Evolutionary conservation across 2,888 invertebrate species (phyloP), one percentile per base, ranked within the genome.

Genomic region (Tipula lateralis): DNA sequence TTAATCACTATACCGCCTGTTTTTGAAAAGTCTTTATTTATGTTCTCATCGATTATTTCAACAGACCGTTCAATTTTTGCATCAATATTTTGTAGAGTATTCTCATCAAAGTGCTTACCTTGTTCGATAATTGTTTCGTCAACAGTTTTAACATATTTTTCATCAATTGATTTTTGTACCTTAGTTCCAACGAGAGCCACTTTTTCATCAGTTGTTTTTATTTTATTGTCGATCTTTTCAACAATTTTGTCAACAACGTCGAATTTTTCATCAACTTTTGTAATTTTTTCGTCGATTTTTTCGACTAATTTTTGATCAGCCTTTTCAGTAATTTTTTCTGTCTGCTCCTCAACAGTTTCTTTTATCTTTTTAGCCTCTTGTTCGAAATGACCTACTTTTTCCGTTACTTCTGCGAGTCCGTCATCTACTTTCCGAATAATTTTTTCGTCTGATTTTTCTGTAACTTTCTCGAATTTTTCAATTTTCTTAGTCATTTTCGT

Each of bases 81-180:
- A n/a, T 82, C 82, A 7, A 82, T 82, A 2, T 82, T 29, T 16
- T 82, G 82, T 32, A 82, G 2, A 7, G n/a, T 4, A 86, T 88
- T 88, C 85, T 89, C 88, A 85, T 88, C 87, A 32, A 89, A 89
- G 86, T 88, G 89, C 87, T 89, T 89, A 88, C 90, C 88, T 87
- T 89, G 90, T 85, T 89, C 89, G 3, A 88, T 89, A 84, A 89
- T 89, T 16, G 88, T 88, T 9, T 90, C 90, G 85, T 89, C 88
- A 29, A 90, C 88, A 9, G 89, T 89, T 86, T 90, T 89, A 86
- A 89, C 89, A 86, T 90, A 89, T 85, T 89, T 89, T 6, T 89
- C 90, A 86, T 90, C 89, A 80, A 89, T 89, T n/a, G 89, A 87
- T 29, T 89, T 88, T 85, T 90, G 29, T 30, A 30, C 1, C 9